phyloP scores from a whole-genome alignment of 2,888 invertebrate species.

The Papilio gigon region DNA sequence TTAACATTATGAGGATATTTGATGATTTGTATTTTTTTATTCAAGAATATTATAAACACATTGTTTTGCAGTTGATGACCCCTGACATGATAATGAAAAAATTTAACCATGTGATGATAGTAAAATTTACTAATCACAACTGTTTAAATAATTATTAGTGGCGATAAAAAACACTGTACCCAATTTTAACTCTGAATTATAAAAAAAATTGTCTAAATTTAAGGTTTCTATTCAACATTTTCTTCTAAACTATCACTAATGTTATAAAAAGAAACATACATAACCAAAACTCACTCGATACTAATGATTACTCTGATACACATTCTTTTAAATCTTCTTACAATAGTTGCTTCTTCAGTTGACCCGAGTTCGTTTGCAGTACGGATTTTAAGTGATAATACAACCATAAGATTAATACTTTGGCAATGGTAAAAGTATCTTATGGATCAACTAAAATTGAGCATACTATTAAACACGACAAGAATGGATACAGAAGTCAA shows the following conservation, averaged over 20 bases:
- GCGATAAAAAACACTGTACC: too few species aligned
- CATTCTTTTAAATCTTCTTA: neutral
- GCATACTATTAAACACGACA: neutral
- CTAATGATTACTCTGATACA: slow-evolving; percentile 8
- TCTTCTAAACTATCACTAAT: slow-evolving; percentile 26
- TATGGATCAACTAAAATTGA: slow-evolving; percentile 9
- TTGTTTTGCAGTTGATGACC: neutral
- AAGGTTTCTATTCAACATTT: slow-evolving; percentile 29
- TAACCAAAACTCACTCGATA: slow-evolving; percentile 24
- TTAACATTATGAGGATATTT: neutral
- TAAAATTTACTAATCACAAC: neutral
- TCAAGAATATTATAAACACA: neutral
- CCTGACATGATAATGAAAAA: neutral
- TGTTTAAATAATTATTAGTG: neutral
- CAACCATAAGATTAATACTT: neutral
- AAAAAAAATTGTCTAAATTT: slow-evolving; percentile 42
- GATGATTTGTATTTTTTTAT: neutral
- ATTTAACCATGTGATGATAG: neutral
- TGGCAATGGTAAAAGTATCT: neutral
- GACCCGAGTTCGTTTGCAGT: neutral
- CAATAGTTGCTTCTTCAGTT: slow-evolving; percentile 9
- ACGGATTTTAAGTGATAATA: neutral
- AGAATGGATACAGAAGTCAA: slow-evolving; percentile 20
- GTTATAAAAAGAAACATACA: slow-evolving; percentile 20
- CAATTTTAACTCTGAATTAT: neutral